Evolutionary conservation across 1,140 invertebrate species (phyloP).

Genomic region (Drosophila baimaii): DNA sequence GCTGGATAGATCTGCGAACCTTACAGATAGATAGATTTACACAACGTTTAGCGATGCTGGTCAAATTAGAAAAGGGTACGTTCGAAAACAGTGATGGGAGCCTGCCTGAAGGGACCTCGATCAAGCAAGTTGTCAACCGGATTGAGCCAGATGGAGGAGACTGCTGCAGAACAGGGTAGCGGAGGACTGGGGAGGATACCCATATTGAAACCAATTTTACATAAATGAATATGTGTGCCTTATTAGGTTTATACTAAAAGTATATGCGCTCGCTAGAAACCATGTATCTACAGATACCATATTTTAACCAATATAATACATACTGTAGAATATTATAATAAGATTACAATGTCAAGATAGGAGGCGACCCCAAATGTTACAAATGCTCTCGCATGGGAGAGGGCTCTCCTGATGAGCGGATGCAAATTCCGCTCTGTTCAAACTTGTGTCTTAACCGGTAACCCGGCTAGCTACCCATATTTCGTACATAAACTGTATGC

Average conservation of each 20-base stretch:
- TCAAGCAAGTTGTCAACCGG: slow-evolving; percentile 6
- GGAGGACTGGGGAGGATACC: slow-evolving; percentile 5
- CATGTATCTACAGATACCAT: slow-evolving; percentile 17
- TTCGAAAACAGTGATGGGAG: slow-evolving; percentile 16
- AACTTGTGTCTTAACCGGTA: slow-evolving; percentile 38
- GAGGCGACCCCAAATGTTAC: slow-evolving; percentile 50
- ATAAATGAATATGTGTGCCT: slow-evolving; percentile 83
- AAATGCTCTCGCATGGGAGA: slow-evolving; percentile 23
- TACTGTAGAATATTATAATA: slow-evolving; percentile 72
- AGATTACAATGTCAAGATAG: slow-evolving; percentile 12
- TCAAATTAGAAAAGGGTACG: slow-evolving; percentile 67
- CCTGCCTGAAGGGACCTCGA: slow-evolving; percentile 6
- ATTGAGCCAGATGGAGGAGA: slow-evolving; percentile 25
- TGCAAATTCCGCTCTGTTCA: slow-evolving; percentile 35
- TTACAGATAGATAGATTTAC: slow-evolving; percentile 26
- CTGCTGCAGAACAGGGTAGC: slow-evolving; percentile 19
- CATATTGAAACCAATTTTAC: slow-evolving; percentile 41
- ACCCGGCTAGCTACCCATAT: slow-evolving; percentile 19
- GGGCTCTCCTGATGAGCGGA: neutral
- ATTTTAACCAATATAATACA: slow-evolving; percentile 50
- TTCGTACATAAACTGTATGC: slow-evolving; percentile 46
- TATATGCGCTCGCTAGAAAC: slow-evolving; percentile 43
- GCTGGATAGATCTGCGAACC: neutral
- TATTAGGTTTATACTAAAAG: slow-evolving; percentile 83
- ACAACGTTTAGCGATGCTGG: slow-evolving; percentile 78